These are phyloP conservation scores for Nomia melanderi DNA, from an alignment of 1,140 invertebrate genomes.

Conservation along the genomic window DNA sequence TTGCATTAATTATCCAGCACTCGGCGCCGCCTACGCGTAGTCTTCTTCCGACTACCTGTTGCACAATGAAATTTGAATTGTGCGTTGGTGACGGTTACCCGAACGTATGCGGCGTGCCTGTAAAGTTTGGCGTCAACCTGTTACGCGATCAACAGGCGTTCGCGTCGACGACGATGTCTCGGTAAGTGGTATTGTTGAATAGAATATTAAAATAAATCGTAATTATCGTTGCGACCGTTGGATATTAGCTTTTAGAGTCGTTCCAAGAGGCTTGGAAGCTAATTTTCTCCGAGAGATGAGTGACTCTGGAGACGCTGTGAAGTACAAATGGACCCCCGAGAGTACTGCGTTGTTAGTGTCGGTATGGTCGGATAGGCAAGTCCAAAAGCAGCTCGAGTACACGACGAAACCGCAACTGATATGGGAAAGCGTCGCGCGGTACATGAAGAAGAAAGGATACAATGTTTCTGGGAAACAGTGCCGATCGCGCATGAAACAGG, in stretches of 20 bases:
- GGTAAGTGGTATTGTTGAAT: background rate
- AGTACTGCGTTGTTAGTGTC: constrained; percentile 77
- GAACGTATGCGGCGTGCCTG: background rate
- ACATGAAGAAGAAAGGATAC: constrained; percentile 79
- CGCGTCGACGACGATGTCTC: constrained; percentile 1
- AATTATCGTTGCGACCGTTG: background rate
- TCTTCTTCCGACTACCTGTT: constrained; percentile 33
- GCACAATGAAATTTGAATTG: constrained; percentile 58
- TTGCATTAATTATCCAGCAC: too few species aligned
- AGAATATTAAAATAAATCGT: too few species aligned
- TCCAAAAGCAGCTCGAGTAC: constrained; percentile 77
- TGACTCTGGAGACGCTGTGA: constrained; percentile 67
- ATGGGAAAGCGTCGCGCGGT: constrained; percentile 78
- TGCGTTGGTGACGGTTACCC: constrained; percentile 44
- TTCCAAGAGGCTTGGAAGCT: background rate
- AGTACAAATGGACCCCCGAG: constrained; percentile 80
- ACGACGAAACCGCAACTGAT: constrained; percentile 74
- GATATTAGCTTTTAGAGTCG: background rate
- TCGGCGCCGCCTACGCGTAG: background rate
- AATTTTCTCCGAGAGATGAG: constrained; percentile 56
- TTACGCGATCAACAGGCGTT: background rate
- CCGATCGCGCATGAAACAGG: constrained; percentile 78
- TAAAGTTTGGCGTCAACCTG: background rate
- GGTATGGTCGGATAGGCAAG: constrained; percentile 78
- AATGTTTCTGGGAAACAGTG: constrained; percentile 77